A percentile compares a stretch with the other conserved stretches of the same genome.
Conservation (phyloP, 2,113 vertebrate genomes). For the Piaya cayana region DNA sequence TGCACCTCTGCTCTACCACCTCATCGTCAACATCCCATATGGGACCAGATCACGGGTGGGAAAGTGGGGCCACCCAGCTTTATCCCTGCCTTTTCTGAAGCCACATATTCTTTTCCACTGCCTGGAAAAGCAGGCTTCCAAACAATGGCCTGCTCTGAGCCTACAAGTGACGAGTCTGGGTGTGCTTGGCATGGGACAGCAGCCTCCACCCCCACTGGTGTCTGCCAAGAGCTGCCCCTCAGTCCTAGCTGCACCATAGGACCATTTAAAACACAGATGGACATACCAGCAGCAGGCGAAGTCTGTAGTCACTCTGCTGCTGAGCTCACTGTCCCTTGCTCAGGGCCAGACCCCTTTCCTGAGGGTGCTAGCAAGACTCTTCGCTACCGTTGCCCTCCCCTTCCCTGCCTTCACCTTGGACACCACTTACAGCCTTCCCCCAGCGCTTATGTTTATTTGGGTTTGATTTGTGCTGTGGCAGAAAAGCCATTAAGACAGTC, state of each 20-base stretch:
- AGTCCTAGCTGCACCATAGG: neutral
- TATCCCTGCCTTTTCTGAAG: neutral
- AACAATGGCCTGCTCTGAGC: neutral
- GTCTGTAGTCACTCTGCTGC: neutral
- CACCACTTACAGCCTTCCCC: neutral
- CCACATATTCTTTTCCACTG: accelerated
- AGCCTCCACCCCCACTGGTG: neutral
- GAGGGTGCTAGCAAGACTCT: neutral
- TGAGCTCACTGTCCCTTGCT: neutral
- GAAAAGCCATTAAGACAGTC: neutral
- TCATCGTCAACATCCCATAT: accelerated
- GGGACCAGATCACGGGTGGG: neutral
- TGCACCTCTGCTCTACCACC: too few species aligned
- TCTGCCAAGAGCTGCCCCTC: neutral
- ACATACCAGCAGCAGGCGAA: neutral
- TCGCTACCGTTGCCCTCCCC: too few species aligned
- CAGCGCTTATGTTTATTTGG: accelerated
- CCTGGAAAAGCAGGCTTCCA: neutral
- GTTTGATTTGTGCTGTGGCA: neutral
- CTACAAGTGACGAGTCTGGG: accelerated
- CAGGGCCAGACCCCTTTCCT: neutral
- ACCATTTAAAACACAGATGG: neutral
- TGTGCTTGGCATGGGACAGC: accelerated
- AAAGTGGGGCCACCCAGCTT: neutral
- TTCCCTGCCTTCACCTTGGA: accelerated